Evolutionary conservation across 2,888 invertebrate genomes (phyloP), one percentile per base, ranked within the genome.

Genomic region (Ethmia dodecea): DNA sequence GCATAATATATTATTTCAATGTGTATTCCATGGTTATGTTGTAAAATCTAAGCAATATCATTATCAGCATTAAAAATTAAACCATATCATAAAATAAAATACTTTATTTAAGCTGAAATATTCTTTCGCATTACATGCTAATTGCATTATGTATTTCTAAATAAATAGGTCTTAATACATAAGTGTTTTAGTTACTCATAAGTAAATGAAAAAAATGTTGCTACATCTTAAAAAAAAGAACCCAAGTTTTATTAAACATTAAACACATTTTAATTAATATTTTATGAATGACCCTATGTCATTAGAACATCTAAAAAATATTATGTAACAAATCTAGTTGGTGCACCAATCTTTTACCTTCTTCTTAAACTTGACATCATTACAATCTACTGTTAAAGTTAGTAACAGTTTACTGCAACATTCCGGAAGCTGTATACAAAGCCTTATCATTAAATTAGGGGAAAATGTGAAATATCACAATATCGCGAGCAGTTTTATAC

Each of bases 341-440:
- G 58, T 57, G 55, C 58, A 60, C 56, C 52, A 53, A 50, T 37
- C 16, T 12, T 20, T 15, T 26, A 24, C 13, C 11, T 26, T 43
- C 37, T 42, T 32, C 46, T 46, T 43, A 25, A 43, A 28, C 18
- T 27, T 33, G 13, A 31, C 43, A 42, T 31, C 42, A 52, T 47
- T 58, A 54, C 49, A 47, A 41, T 59, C 60, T 66, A 68, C 52
- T 67, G 69, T 72, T 79, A 76, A 60, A 68, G 80, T 84, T 86
- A 84, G 77, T 83, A 72, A 72, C 71, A 74, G 73, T 77, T 75
- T 69, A 78, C 70, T 75, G 69, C 72, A 84, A 86, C 86, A 86
- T 81, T 86, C 86, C 86, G 83, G 63, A 83, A 84, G 86, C 86
- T 84, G 80, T 84, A 62, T 84, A 86, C 86, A 86, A 84, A 83